Evolutionary conservation across 1,140 invertebrate species (phyloP).

Genomic region (Solenopsis fugax): DNA sequence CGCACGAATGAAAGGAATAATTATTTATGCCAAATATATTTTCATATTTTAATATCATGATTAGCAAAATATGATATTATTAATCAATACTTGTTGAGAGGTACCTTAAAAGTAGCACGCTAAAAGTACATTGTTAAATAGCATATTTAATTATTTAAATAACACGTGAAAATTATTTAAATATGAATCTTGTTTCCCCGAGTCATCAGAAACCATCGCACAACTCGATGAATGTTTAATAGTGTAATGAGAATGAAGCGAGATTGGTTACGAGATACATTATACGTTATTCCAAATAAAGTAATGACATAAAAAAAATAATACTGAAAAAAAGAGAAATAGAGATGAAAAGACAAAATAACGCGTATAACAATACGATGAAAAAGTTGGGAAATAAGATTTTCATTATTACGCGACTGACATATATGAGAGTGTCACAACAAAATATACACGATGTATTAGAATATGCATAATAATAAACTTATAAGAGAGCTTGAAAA

Average conservation of each 20-base stretch:
- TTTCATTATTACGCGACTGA: conserved; percentile 23
- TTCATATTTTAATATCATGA: background rate
- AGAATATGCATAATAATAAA: conserved; percentile 26
- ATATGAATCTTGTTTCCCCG: background rate
- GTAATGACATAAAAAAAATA: background rate
- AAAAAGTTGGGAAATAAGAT: conserved; percentile 33
- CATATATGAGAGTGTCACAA: background rate
- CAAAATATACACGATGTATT: conserved; percentile 2
- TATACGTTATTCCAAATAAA: background rate
- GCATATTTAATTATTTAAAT: conserved; percentile 7
- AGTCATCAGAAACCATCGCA: background rate
- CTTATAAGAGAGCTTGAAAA: background rate
- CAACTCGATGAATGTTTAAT: background rate
- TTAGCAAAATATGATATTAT: conserved; percentile 7
- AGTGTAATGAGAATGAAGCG: background rate
- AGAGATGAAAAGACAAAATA: background rate
- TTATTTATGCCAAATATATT: conserved; percentile 23
- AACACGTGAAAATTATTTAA: background rate
- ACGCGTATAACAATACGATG: background rate
- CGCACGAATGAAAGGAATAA: background rate
- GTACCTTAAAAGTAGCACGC: background rate
- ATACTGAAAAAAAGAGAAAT: background rate
- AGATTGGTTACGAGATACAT: background rate
- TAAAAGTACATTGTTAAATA: background rate
- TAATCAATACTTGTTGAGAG: background rate